Evolutionary conservation across 1,140 invertebrate genomes (phyloP).

Genomic region (Neuroterus valhalla): DNA sequence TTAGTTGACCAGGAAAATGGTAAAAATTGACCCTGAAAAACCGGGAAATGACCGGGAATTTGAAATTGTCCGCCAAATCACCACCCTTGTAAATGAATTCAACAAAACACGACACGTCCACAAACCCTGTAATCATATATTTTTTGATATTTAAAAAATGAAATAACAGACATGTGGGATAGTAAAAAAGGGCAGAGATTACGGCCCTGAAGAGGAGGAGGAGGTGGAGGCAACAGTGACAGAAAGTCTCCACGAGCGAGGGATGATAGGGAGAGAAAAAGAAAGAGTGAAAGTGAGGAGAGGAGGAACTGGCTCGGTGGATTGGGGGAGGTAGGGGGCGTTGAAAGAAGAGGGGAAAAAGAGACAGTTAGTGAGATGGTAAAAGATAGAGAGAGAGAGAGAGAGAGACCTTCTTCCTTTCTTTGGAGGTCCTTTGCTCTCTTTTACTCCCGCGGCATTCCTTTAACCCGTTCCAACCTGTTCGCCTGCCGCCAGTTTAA

Average conservation of each 20-base stretch:
- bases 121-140: background rate
- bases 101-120: background rate
- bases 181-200: slow-evolving; percentile 4
- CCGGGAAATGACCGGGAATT: too few relatives aligned
- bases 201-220: background rate
- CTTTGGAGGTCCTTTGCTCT: slow-evolving; percentile 30
- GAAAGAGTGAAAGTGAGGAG: slow-evolving; percentile 29
- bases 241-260: background rate
- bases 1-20: too few relatives aligned
- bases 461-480: slow-evolving; percentile 67
- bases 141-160: slow-evolving; percentile 13
- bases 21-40: too few relatives aligned
- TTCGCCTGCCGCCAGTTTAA: slow-evolving; percentile 65
- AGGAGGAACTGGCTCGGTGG: background rate
- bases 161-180: background rate
- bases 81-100: background rate
- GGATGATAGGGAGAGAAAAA: slow-evolving; percentile 26
- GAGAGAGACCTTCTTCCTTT: slow-evolving; percentile 9
- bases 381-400: slow-evolving; percentile 16
- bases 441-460: slow-evolving; percentile 63
- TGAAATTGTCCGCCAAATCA: too few relatives aligned
- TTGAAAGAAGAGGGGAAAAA: slow-evolving; percentile 46
- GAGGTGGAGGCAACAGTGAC: slow-evolving; percentile 11
- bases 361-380: slow-evolving; percentile 25
- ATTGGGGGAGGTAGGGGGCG: slow-evolving; percentile 41